phyloP scores from a whole-genome alignment of 2,888 invertebrate genomes.

The Hydraecia micacea region DNA sequence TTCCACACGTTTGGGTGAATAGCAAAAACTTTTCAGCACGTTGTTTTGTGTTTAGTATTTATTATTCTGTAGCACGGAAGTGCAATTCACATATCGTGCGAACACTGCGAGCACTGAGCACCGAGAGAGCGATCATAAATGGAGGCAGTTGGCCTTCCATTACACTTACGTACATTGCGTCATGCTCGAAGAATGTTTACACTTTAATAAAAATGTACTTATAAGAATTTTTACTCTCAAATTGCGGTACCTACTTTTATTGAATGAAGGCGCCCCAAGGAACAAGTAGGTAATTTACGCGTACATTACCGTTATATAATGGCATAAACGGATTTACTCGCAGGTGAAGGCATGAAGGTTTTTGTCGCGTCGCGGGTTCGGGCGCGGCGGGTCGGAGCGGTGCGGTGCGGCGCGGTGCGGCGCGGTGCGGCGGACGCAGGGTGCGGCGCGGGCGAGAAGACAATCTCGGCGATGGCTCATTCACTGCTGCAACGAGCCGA shows the following conservation, averaged over 20 bases:
- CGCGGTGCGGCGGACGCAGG: constrained; percentile 54
- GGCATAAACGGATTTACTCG: constrained; percentile 70
- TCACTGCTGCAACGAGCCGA: constrained; percentile 87
- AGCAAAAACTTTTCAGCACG: constrained; percentile 70
- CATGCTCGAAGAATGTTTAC: constrained; percentile 45
- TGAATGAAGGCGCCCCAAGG: constrained; percentile 65
- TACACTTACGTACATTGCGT: constrained; percentile 29
- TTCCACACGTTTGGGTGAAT: constrained; percentile 66
- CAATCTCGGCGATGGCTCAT: constrained; percentile 88
- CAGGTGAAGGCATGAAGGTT: constrained; percentile 71
- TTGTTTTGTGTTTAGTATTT: constrained; percentile 69
- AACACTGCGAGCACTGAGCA: constrained; percentile 28
- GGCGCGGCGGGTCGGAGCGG: constrained; percentile 15
- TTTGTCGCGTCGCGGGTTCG: constrained; percentile 60
- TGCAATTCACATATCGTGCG: constrained; percentile 67
- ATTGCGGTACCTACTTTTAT: constrained; percentile 60
- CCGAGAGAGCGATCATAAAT: constrained; percentile 35
- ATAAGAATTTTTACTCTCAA: constrained; percentile 46
- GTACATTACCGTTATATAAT: constrained; percentile 70
- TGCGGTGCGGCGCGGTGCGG: constrained; percentile 35
- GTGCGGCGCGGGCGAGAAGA: constrained; percentile 75
- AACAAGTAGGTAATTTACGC: constrained; percentile 69
- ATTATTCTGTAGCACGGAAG: constrained; percentile 70
- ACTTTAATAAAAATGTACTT: constrained; percentile 45
- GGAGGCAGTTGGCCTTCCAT: constrained; percentile 37